Percentiles rank a stretch among this genome's conserved stretches.
Conservation (phyloP, 1,140 invertebrate species). For the Coelopa frigida region DNA sequence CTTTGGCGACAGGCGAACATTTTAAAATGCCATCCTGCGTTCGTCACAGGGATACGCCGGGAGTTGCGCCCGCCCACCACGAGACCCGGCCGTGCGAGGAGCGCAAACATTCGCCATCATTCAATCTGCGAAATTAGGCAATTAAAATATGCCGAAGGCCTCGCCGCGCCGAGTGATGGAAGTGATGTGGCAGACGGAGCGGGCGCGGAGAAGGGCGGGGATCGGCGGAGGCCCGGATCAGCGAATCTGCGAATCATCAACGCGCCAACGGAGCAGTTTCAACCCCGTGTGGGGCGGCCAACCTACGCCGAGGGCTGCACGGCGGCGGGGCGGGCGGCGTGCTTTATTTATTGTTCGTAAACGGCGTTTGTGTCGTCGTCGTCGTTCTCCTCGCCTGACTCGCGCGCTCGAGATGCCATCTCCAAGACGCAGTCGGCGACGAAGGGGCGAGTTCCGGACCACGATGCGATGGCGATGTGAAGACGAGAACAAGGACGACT, state of each 20-base stretch:
- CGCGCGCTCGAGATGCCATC: too few species aligned
- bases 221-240: conserved; percentile 19
- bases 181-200: background rate
- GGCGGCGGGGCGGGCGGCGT: background rate
- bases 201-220: background rate
- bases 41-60: conserved; percentile 33
- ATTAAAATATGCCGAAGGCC: conserved; percentile 44
- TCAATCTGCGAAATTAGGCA: conserved; percentile 44
- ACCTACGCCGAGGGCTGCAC: background rate
- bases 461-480: too few species aligned
- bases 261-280: conserved; percentile 3
- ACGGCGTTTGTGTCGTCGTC: conserved; percentile 9
- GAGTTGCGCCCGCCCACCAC: conserved; percentile 43
- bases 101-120: conserved; percentile 27
- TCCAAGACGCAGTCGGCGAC: too few species aligned
- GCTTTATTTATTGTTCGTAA: conserved; percentile 14
- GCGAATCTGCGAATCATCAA: conserved; percentile 3
- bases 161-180: too few species aligned
- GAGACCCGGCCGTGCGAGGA: conserved; percentile 8
- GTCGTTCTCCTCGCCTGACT: conserved; percentile 4
- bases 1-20: conserved; percentile 35
- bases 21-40: conserved; percentile 39
- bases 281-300: background rate
- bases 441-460: too few species aligned
- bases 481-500: too few species aligned